These are phyloP conservation scores for Hephaestus fuliginosus DNA, from an alignment of 2,797 vertebrate genomes.

Conservation along the genomic window DNA sequence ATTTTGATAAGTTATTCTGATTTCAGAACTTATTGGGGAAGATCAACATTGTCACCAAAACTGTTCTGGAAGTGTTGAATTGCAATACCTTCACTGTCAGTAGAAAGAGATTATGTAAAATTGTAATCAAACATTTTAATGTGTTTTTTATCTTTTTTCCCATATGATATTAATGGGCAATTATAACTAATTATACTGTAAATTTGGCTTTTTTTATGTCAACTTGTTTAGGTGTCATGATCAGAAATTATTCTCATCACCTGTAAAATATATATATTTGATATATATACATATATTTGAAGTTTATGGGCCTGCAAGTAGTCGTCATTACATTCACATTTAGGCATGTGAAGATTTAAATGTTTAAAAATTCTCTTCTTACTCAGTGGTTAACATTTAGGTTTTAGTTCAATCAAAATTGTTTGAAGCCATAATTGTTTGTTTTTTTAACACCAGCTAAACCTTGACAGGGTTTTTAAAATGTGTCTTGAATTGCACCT, in stretches of 20 bases:
- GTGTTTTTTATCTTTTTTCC: not conserved
- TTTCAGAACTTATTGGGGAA: not conserved
- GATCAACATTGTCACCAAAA: not conserved
- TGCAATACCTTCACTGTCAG: not conserved
- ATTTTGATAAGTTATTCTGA: not conserved
- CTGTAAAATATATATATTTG: no score
- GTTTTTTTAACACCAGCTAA: not conserved
- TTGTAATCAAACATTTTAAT: not conserved
- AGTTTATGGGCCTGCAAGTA: not conserved
- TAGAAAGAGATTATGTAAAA: not conserved
- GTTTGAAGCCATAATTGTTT: slow-evolving; percentile 15
- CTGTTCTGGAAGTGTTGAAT: not conserved
- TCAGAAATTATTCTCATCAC: not conserved
- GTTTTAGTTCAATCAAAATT: slow-evolving; percentile 7
- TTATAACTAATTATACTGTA: not conserved
- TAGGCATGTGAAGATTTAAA: slow-evolving; percentile 23
- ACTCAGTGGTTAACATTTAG: not conserved
- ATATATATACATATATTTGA: no score
- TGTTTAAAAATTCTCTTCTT: not conserved
- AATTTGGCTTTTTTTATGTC: not conserved
- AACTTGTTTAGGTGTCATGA: not conserved
- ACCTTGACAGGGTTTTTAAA: not conserved
- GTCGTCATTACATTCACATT: no score
- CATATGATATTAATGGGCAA: not conserved
- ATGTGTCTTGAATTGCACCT: slow-evolving; percentile 20